These are phyloP conservation scores for Silvanus unidentatus DNA, from an alignment of 2,888 invertebrate genomes.

Conservation along the genomic window DNA sequence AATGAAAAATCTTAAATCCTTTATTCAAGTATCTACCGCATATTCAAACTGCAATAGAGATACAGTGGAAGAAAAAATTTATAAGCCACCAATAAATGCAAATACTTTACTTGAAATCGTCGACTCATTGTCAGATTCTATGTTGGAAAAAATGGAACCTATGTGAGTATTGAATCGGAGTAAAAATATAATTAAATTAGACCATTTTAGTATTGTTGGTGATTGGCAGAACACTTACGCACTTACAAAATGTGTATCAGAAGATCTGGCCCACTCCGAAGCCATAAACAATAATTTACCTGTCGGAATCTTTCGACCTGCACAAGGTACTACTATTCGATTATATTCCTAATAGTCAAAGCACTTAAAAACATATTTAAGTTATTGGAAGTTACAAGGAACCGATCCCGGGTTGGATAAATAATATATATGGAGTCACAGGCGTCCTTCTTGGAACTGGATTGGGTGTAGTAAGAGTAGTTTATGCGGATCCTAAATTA, in stretches of 20 bases:
- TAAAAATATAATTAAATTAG: too few relatives aligned
- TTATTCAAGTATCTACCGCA: constrained; percentile 56
- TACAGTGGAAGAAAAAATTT: constrained; percentile 52
- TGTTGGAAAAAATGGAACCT: constrained; percentile 51
- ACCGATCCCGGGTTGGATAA: constrained; percentile 80
- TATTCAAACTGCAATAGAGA: constrained; percentile 49
- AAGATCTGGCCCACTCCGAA: constrained; percentile 63
- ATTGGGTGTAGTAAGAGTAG: constrained; percentile 67
- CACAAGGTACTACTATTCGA: constrained; percentile 71
- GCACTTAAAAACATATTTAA: too few relatives aligned
- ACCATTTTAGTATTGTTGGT: background rate
- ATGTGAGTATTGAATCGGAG: constrained; percentile 46
- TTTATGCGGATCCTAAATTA: constrained; percentile 63
- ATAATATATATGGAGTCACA: constrained; percentile 86
- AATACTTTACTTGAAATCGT: constrained; percentile 44
- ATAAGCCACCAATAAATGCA: constrained; percentile 50
- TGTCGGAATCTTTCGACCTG: constrained; percentile 75
- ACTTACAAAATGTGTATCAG: constrained; percentile 85
- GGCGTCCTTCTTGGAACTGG: constrained; percentile 68
- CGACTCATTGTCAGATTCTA: constrained; percentile 46
- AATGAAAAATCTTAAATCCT: constrained; percentile 57
- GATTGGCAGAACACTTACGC: constrained; percentile 81
- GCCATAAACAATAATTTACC: constrained; percentile 70
- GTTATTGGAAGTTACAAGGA: constrained; percentile 65
- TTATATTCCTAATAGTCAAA: background rate